These are phyloP conservation scores for Rhyacophila brunnea DNA, from an alignment of 1,140 invertebrate species.

Conservation along the genomic window DNA sequence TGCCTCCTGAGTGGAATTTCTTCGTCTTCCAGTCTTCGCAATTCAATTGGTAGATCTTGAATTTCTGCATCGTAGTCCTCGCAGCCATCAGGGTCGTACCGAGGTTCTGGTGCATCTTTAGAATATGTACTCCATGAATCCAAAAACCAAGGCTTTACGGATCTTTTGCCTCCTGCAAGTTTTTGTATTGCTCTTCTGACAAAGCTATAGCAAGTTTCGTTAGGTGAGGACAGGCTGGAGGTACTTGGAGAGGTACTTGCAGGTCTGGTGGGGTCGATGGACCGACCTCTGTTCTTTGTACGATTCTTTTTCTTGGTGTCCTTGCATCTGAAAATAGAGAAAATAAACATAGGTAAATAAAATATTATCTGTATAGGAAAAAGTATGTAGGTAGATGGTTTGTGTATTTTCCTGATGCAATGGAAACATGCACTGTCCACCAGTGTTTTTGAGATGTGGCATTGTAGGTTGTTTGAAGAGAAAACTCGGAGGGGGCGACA, in stretches of 20 bases:
- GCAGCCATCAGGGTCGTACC: conserved; percentile 55
- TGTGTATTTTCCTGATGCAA: no score
- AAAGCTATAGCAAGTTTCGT: conserved; percentile 92
- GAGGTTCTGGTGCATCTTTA: conserved; percentile 53
- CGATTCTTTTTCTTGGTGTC: conserved; percentile 52
- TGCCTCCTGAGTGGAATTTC: conserved; percentile 52
- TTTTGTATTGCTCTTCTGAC: conserved; percentile 85
- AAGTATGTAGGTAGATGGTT: no score
- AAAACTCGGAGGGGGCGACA: no score
- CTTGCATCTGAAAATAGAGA: conserved; percentile 38
- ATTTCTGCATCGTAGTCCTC: conserved; percentile 61
- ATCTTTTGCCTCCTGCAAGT: conserved; percentile 70
- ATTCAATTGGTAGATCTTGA: conserved; percentile 82
- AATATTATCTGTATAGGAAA: background rate
- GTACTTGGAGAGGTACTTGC: conserved; percentile 70
- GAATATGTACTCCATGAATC: conserved; percentile 70
- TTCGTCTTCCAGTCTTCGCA: conserved; percentile 80
- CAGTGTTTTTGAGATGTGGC: no score
- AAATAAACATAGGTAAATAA: background rate
- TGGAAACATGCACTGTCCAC: no score
- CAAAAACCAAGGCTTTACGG: conserved; percentile 73
- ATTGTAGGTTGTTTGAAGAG: no score
- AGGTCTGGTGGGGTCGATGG: conserved; percentile 48
- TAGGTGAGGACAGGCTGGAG: conserved; percentile 84
- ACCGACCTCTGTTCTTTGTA: conserved; percentile 44